Base-by-base conservation (phyloP, 1,140 invertebrate genomes). In the Macrotrachela quadricornifera region DNA sequence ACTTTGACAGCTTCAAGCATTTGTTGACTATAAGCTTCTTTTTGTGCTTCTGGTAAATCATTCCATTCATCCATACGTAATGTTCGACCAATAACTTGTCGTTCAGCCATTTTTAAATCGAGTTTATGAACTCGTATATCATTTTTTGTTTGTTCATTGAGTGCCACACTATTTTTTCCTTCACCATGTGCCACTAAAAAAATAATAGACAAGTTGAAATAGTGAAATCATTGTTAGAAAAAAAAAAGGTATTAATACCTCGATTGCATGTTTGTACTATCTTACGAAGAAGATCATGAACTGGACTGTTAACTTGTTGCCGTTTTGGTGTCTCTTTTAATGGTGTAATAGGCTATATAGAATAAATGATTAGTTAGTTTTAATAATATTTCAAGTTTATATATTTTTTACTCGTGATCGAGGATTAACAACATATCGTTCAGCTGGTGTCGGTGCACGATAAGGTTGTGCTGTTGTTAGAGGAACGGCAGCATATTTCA, bases 121-220 rank as follows among this genome's bases (percentile, higher is more conserved):
- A 40, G n/a, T 47, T 53, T 53, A 40, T 53, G 51, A 2, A 47
- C n/a, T 37, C 46, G 46, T 10, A 53, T 38, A 48, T 53, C 51
- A 1, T 53, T 15, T 12, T n/a, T 14, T 18, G 51, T 53, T 15
- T 45, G n/a, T 14, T 16, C 46, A 16, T 53, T 42, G 1, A 53
- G 18, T 9, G 42, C 10, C 14, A 14, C 21, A 15, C 38, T 47
- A 40, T 53, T 53, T 47, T 48, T 42, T 16, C 38, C 45, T 21
- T 53, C 51, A 11, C 44, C 44, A n/a, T 53, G 30, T 18, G 18
- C 37, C 21, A 53, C 45, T 53, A 46, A 50, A 18, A 39, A 39
- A 12, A 44, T n/a, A 43, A 11, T 44, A 36, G 38, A 14, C 36
- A 16, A 44, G 16, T 13, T 51, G 18, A 36, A 51, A 8, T 18